A percentile compares a stretch with the other conserved stretches of the same genome.
Evolutionary conservation across 2,797 vertebrate genomes (phyloP).

Genomic region (Enteromius afrohamiltoni): DNA sequence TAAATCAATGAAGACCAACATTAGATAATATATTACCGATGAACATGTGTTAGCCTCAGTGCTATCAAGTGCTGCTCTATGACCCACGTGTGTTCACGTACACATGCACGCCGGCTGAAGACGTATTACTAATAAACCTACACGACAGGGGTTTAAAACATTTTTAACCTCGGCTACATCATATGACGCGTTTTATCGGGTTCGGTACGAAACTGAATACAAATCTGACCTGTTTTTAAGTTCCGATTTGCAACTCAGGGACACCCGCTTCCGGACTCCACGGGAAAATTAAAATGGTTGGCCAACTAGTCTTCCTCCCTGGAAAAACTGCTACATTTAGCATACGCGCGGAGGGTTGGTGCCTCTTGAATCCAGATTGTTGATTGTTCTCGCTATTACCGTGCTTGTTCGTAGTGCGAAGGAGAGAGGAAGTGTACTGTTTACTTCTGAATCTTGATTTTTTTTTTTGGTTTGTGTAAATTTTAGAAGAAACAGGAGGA

Average conservation of each 20-base stretch:
- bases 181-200: background rate
- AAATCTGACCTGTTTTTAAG: conserved; percentile 70
- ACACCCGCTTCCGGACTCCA: conserved; percentile 72
- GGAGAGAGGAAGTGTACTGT: background rate
- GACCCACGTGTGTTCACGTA: conserved; percentile 44
- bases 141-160: background rate
- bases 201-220: conserved; percentile 36
- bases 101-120: conserved; percentile 11
- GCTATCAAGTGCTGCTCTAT: conserved; percentile 25
- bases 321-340: background rate
- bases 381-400: background rate
- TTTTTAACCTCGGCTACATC: background rate
- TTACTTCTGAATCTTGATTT: background rate
- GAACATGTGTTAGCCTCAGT: conserved; percentile 27
- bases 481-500: background rate
- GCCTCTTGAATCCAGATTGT: background rate
- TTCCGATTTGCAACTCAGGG: conserved; percentile 34
- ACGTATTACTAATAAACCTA: background rate
- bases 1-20: background rate
- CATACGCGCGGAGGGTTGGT: background rate
- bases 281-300: conserved; percentile 61
- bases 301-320: conserved; percentile 66
- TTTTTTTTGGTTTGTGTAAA: background rate
- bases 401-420: background rate
- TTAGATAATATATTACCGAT: background rate